Percentiles rank a stretch among this genome's conserved stretches.
Conservation (phyloP, 1,140 invertebrate species). For the Drosophila murphyi region DNA sequence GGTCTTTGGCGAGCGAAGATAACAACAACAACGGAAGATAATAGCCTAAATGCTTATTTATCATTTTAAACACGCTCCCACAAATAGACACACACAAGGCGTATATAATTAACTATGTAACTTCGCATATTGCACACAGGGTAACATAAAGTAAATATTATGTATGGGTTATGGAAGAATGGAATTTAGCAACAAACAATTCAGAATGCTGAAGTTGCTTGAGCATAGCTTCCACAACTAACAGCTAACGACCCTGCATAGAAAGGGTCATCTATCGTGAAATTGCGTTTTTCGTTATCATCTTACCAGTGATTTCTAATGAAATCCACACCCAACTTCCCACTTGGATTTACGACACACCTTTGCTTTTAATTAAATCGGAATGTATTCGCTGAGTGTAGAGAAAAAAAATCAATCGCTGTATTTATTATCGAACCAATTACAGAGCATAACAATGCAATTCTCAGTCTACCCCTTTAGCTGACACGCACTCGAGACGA, state of each 20-base stretch:
- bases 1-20: conserved; percentile 14
- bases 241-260: conserved; percentile 20
- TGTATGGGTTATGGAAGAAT: too few relatives aligned
- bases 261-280: conserved; percentile 29
- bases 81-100: conserved; percentile 25
- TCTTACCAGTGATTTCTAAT: conserved; percentile 25
- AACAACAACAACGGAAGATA: conserved; percentile 21
- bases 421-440: conserved; percentile 80
- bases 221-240: background rate
- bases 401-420: conserved; percentile 62
- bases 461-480: conserved; percentile 6
- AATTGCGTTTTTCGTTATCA: conserved; percentile 25
- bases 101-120: background rate
- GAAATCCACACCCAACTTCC: background rate
- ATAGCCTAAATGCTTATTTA: conserved; percentile 24
- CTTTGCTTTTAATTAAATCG: conserved; percentile 69
- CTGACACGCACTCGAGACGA: conserved; percentile 36
- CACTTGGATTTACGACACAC: conserved; percentile 22
- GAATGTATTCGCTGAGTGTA: conserved; percentile 20
- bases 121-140: background rate
- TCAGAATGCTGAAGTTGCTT: background rate
- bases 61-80: background rate
- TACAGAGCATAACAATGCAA: conserved; percentile 49
- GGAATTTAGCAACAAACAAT: background rate
- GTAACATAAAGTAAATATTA: too few relatives aligned